Evolutionary conservation across 2,888 invertebrate genomes (phyloP), one percentile per base, ranked within the genome.

Genomic region (Synergus umbraculus): DNA sequence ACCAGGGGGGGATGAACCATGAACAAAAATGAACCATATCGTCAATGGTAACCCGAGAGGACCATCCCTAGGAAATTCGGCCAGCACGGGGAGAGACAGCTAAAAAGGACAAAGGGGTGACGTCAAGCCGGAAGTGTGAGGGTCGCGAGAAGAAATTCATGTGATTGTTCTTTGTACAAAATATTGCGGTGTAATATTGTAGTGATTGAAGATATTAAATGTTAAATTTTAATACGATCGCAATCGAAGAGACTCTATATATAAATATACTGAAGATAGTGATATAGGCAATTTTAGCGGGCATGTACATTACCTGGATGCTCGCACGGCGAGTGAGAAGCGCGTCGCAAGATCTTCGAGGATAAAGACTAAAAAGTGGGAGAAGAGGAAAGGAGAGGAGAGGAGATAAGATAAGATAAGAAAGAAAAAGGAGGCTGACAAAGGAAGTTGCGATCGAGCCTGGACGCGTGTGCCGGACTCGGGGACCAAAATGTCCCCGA

Each of bases 81-180:
- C 54, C 54, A 60, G 41, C 13, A 60, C 22, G 46, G 77, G 37
- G 37, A 76, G 76, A 78, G 78, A 79, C 22, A 78, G 67, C 7
- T 18, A 8, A 58, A 22, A 79, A 60, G 64, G 44, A 67, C 43
- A 46, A 81, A 63, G 67, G 82, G 79, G 78, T 78, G 78, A 66
- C 81, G 79, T 69, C 80, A 66, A 79, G 22, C 79, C 83, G 84
- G 82, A 79, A 83, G 83, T 83, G 85, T 79, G 29, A 83, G 85
- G 87, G 86, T 86, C 86, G 88, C 85, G 85, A 86, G 78, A 86
- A 77, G 76, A 90, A 91, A 90, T 92, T 91, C 91, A 93, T 94
- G 94, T 94, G 94, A 94, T 94, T 94, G 93, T 93, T 94, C 93
- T 93, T 93, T 94, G 94, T 94, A 94, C 94, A 94, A 94, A 93